Base-by-base conservation (phyloP, 2,888 invertebrate species). In the Lycophotia porphyrea region DNA sequence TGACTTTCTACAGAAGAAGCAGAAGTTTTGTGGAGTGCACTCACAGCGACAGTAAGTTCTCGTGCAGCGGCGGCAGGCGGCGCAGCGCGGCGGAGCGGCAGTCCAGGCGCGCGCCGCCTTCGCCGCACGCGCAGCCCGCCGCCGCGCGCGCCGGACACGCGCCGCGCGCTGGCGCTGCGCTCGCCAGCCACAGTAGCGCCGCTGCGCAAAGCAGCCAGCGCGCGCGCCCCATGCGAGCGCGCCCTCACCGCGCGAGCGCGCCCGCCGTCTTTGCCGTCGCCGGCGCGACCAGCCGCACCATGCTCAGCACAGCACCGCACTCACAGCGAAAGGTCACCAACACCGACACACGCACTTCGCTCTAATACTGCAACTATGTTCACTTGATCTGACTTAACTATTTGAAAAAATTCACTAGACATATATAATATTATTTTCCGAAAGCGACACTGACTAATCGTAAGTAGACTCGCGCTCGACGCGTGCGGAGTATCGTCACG, bases 61-160 rank as follows among this genome's bases (percentile, higher is more conserved):
- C 90, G 84, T 91, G 92, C 80, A 95, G 91, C 87, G 93, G 92
- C 87, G 95, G 95, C 90, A 94, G 87, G 71, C 87, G 88, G 68
- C 85, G 88, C 82, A 94, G 92, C 52, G 88, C 92, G 70, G 91
- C 93, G 78, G 86, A 90, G 86, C 94, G 93, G 89, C 95, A 95
- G 60, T 87, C 84, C 55, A 94, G 89, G 79, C 92, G 90, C 75
- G 92, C 85, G 88, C 92, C 93, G 78, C 90, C 92, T 77, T 91
- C 93, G 88, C 81, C 81, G 93, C 94, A 93, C 84, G 90, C 88
- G 93, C 93, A 92, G 88, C 90, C 86, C 84, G 87, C 87, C 89
- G 91, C 89, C 81, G 69, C 70, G 52, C 81, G 80, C 80, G 76
- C 69, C 67, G 77, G 83, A 1, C 83, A 81, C 97, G 66, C 80